Evolutionary conservation across 2,888 invertebrate genomes (phyloP).

Genomic region (Trisateles emortualis): DNA sequence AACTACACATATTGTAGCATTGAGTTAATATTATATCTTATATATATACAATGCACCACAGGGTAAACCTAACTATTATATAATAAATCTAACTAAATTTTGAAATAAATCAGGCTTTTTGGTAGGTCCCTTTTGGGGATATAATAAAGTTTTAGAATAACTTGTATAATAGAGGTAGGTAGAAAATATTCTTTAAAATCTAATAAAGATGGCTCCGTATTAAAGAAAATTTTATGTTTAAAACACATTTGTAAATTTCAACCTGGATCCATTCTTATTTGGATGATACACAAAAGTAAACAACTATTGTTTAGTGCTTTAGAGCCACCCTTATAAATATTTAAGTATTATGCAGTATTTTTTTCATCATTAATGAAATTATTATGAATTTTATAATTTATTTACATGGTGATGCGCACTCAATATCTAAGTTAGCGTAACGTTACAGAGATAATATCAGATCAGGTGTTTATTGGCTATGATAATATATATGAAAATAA

Average conservation of each 20-base stretch:
- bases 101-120: constrained; percentile 78
- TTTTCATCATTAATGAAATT: constrained; percentile 31
- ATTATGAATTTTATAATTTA: constrained; percentile 40
- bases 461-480: constrained; percentile 18
- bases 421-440: constrained; percentile 13
- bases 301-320: background rate
- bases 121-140: constrained; percentile 71
- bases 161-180: constrained; percentile 78
- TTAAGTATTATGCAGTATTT: constrained; percentile 62
- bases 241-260: too few relatives aligned
- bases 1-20: constrained; percentile 34
- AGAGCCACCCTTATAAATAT: constrained; percentile 14
- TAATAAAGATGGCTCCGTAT: constrained; percentile 26
- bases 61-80: constrained; percentile 58
- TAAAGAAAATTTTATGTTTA: background rate
- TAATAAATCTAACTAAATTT: constrained; percentile 54
- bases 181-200: constrained; percentile 54
- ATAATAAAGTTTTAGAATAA: constrained; percentile 60
- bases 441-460: constrained; percentile 21
- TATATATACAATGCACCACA: constrained; percentile 73
- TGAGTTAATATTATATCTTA: constrained; percentile 51
- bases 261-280: too few relatives aligned
- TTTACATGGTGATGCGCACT: constrained; percentile 26
- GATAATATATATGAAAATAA: too few relatives aligned
- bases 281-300: background rate